These are phyloP conservation scores for Pteromalus puparum DNA, from an alignment of 1,140 invertebrate species.

Conservation along the genomic window DNA sequence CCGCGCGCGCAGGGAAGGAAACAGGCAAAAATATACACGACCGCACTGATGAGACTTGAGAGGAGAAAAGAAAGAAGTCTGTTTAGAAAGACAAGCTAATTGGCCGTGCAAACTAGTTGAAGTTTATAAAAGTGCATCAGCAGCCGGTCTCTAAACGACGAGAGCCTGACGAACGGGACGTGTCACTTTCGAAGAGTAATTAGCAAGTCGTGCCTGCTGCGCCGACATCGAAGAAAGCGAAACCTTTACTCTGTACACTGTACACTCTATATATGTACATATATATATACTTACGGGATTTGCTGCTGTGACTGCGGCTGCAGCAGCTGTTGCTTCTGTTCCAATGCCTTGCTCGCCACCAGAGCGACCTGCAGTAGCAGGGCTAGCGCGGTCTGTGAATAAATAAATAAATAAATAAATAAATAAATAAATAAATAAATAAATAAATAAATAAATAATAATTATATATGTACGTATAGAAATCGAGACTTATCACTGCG, in stretches of 20 bases:
- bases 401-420: neutral
- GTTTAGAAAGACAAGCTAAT: constrained; percentile 8
- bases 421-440: neutral
- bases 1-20: no score
- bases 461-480: neutral
- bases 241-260: neutral
- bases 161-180: constrained; percentile 21
- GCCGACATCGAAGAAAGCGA: constrained; percentile 37
- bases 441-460: constrained; percentile 38
- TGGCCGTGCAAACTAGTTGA: constrained; percentile 36
- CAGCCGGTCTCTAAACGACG: neutral
- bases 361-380: constrained; percentile 72
- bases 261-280: neutral
- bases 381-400: constrained; percentile 70
- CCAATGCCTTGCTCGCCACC: constrained; percentile 72
- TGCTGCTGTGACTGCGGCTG: constrained; percentile 64
- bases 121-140: constrained; percentile 14
- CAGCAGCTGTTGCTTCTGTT: constrained; percentile 65
- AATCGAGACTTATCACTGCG: neutral
- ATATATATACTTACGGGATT: constrained; percentile 63
- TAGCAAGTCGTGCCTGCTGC: constrained; percentile 1
- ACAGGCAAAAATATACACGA: no score
- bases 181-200: constrained; percentile 43
- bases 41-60: no score
- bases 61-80: neutral